Conservation (phyloP, 2,113 vertebrate species). For the Glaucidium brasilianum region DNA sequence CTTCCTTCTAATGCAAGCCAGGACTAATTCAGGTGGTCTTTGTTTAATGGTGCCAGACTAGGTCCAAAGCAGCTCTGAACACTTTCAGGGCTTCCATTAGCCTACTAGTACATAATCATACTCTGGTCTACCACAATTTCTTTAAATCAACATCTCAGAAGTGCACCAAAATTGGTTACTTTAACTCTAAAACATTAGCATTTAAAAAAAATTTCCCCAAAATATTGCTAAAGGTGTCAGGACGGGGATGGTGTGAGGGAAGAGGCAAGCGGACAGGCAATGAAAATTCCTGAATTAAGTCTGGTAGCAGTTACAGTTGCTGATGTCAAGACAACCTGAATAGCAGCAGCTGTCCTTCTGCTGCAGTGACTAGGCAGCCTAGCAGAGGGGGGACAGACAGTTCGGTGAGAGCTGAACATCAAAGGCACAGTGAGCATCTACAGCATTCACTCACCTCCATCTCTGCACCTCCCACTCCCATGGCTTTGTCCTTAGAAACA, state of each 20-base stretch:
- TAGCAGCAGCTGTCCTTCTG: neutral
- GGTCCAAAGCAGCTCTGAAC: neutral
- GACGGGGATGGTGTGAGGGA: accelerated
- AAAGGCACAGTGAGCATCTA: neutral
- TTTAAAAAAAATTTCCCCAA: neutral
- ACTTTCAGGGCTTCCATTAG: neutral
- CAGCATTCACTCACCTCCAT: neutral
- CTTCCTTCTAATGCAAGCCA: neutral
- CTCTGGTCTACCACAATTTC: neutral
- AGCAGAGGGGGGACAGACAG: neutral
- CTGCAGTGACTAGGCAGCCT: neutral
- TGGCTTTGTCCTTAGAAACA: neutral
- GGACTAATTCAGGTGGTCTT: neutral
- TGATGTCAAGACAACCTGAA: neutral
- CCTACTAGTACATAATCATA: neutral
- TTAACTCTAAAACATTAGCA: neutral
- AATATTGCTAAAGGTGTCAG: neutral
- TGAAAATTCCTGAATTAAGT: neutral
- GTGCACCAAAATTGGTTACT: accelerated
- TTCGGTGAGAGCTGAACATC: neutral
- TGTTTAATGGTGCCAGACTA: neutral
- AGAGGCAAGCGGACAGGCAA: neutral
- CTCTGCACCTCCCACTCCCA: neutral
- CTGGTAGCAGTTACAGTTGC: neutral
- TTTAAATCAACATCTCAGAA: neutral